phyloP scores from a whole-genome alignment of 2,888 invertebrate species.

The Spilosoma lubricipeda region DNA sequence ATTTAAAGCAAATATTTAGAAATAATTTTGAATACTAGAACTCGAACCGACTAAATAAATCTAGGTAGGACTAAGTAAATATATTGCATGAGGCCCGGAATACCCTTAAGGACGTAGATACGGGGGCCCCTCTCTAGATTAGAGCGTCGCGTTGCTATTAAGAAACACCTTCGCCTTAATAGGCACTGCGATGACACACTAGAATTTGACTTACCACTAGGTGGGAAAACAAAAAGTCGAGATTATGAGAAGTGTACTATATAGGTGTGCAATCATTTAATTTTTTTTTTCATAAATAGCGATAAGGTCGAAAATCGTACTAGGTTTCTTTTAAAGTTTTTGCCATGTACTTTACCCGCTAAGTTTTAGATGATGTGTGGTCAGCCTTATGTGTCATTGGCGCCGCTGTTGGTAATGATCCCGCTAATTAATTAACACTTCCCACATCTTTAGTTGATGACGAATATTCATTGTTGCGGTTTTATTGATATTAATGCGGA shows the following conservation, averaged over 20 bases:
- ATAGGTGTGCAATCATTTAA: too few species aligned
- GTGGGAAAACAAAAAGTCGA: neutral
- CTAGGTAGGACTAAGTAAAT: too few species aligned
- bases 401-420: constrained; percentile 74
- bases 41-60: neutral
- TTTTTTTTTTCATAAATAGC: too few species aligned
- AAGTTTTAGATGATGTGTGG: constrained; percentile 16
- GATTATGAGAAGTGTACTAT: too few species aligned
- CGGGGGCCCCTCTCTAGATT: neutral
- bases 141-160: neutral
- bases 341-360: neutral
- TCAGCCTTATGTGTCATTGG: constrained; percentile 68
- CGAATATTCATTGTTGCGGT: constrained; percentile 54
- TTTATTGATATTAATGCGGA: constrained; percentile 41
- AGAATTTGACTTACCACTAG: neutral
- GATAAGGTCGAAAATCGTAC: neutral
- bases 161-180: neutral
- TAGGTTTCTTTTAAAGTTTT: neutral
- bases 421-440: constrained; percentile 72
- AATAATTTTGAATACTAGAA: neutral
- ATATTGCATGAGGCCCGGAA: neutral
- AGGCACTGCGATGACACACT: neutral
- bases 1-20: neutral
- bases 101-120: neutral
- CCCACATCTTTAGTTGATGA: constrained; percentile 54